A percentile compares a stretch with the other conserved stretches of the same genome.
phyloP scores from a whole-genome alignment of 2,113 vertebrate species.

The Pterophyllum scalare region DNA sequence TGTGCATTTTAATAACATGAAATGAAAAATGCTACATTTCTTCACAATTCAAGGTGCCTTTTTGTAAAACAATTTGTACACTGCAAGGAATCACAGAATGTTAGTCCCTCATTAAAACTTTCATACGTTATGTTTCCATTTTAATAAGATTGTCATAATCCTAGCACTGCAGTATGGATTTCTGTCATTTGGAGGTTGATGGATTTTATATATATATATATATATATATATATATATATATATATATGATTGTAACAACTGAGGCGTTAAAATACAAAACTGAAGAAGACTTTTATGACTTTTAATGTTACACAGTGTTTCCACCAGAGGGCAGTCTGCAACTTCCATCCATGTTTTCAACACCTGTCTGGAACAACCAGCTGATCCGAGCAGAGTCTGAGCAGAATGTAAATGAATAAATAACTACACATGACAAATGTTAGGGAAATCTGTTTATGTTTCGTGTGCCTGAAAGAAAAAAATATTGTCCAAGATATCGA shows the following conservation, averaged over 20 bases:
- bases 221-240: too few species aligned
- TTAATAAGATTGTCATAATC: neutral
- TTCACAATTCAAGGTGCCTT: constrained; percentile 78
- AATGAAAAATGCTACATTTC: neutral
- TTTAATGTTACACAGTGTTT: neutral
- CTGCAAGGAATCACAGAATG: constrained; percentile 43
- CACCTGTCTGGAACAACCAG: too few species aligned
- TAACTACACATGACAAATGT: fast-evolving
- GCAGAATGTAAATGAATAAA: too few species aligned
- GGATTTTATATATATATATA: too few species aligned
- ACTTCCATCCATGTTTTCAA: neutral
- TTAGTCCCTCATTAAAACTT: constrained; percentile 19
- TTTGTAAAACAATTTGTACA: constrained; percentile 67
- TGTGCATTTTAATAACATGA: constrained; percentile 48
- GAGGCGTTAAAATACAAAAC: neutral
- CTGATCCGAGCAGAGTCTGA: too few species aligned
- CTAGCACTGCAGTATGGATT: constrained; percentile 9
- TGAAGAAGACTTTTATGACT: neutral
- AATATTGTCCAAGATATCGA: neutral
- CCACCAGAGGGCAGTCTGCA: neutral
- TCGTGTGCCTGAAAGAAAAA: neutral
- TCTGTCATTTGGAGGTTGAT: constrained; percentile 28
- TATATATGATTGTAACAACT: neutral
- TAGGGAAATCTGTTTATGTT: neutral
- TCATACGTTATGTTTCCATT: constrained; percentile 23